Conservation (phyloP, 2,888 invertebrate species). For the Heteromyza rotundicornis region DNA sequence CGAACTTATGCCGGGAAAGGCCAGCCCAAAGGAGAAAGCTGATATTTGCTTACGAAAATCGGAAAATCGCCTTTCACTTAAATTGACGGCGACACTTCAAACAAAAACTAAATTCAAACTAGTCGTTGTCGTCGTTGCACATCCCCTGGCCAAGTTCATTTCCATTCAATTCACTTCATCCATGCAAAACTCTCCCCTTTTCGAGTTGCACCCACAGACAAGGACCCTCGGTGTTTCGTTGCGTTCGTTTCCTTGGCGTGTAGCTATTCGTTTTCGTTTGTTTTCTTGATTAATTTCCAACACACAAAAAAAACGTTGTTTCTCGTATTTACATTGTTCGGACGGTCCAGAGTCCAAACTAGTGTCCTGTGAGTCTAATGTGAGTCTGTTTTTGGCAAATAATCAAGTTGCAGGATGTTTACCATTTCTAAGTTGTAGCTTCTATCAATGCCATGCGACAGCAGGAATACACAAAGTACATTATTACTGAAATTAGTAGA, state of each 20-base stretch:
- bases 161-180: not conserved
- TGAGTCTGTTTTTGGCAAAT: constrained; percentile 40
- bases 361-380: not conserved
- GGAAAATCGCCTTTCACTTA: not conserved
- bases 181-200: constrained; percentile 5
- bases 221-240: not conserved
- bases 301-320: constrained; percentile 23
- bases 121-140: not conserved
- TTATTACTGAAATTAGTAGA: not conserved
- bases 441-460: constrained; percentile 30
- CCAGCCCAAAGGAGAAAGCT: too few species aligned
- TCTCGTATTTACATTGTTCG: constrained; percentile 26
- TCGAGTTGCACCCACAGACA: not conserved
- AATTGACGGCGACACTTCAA: not conserved
- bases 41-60: not conserved
- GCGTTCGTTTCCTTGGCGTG: constrained; percentile 18
- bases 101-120: not conserved
- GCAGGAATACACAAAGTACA: not conserved
- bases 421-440: constrained; percentile 24
- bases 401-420: constrained; percentile 30
- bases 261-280: constrained; percentile 25
- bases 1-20: too few species aligned
- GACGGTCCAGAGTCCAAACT: not conserved
- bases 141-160: not conserved
- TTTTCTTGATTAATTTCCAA: constrained; percentile 43